phyloP scores from a whole-genome alignment of 2,888 invertebrate genomes.

The Acleris literana region DNA sequence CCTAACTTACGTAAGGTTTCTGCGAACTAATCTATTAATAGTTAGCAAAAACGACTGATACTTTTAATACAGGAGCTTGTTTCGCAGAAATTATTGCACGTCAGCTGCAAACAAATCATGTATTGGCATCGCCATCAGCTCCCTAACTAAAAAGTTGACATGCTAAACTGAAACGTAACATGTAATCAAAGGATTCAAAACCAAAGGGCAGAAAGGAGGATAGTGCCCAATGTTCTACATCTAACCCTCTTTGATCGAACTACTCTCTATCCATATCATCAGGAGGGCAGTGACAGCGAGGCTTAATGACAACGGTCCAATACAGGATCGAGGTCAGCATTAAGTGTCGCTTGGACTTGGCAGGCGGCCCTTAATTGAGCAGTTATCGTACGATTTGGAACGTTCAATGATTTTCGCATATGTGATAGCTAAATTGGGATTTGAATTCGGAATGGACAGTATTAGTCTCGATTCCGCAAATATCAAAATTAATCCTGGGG shows the following conservation, averaged over 20 bases:
- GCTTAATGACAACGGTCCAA: slow-evolving; percentile 75
- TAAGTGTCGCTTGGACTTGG: slow-evolving; percentile 73
- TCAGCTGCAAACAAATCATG: not conserved
- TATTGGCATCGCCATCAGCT: slow-evolving; percentile 36
- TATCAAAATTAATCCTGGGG: not conserved
- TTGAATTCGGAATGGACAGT: not conserved
- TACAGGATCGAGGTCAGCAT: slow-evolving; percentile 74
- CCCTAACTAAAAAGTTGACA: slow-evolving; percentile 45
- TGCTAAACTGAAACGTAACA: slow-evolving; percentile 52
- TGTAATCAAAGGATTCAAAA: slow-evolving; percentile 47
- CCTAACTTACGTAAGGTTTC: no score
- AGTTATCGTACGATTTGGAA: slow-evolving; percentile 50
- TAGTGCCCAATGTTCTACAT: slow-evolving; percentile 51
- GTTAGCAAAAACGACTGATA: no score
- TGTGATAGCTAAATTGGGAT: slow-evolving; percentile 14
- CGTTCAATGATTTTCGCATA: slow-evolving; percentile 23
- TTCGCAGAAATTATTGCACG: no score
- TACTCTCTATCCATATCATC: slow-evolving; percentile 61
- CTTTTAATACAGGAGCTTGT: no score
- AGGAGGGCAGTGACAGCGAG: slow-evolving; percentile 61
- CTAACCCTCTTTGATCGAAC: slow-evolving; percentile 70
- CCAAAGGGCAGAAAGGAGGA: slow-evolving; percentile 44
- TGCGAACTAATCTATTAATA: no score
- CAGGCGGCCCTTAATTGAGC: slow-evolving; percentile 69
- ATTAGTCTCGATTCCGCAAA: not conserved